Conservation (phyloP, 2,797 vertebrate species). For the Luscinia megarhynchos region DNA sequence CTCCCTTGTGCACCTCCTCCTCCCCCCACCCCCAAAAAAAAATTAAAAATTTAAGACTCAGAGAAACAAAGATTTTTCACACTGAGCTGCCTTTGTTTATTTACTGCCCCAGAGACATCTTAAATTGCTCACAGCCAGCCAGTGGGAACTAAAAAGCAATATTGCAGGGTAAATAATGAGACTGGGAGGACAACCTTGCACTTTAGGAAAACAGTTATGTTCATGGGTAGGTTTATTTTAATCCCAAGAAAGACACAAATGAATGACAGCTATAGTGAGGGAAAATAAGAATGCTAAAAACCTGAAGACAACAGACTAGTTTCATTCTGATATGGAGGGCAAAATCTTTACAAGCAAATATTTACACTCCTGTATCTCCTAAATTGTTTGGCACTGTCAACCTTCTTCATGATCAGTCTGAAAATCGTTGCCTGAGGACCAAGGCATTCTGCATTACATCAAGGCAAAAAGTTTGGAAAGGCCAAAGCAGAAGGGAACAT, state of each 20-base stretch:
- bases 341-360: not conserved
- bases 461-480: not conserved
- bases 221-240: not conserved
- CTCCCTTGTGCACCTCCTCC: not conserved
- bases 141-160: not conserved
- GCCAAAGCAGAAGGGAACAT: not conserved
- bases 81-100: conserved; percentile 26
- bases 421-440: not conserved
- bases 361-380: not conserved
- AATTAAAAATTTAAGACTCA: not conserved
- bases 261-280: not conserved
- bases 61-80: not conserved
- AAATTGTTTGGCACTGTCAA: not conserved
- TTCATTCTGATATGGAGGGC: not conserved
- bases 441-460: not conserved
- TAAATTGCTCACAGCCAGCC: not conserved
- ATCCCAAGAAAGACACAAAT: not conserved
- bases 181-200: not conserved
- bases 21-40: not conserved
- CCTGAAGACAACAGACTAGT: not conserved
- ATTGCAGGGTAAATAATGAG: conserved; percentile 2
- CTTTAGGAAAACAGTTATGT: not conserved
- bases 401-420: not conserved
- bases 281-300: not conserved
- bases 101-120: not conserved